Conservation (phyloP, 2,113 vertebrate genomes). For the Sphyrna mokarran region DNA sequence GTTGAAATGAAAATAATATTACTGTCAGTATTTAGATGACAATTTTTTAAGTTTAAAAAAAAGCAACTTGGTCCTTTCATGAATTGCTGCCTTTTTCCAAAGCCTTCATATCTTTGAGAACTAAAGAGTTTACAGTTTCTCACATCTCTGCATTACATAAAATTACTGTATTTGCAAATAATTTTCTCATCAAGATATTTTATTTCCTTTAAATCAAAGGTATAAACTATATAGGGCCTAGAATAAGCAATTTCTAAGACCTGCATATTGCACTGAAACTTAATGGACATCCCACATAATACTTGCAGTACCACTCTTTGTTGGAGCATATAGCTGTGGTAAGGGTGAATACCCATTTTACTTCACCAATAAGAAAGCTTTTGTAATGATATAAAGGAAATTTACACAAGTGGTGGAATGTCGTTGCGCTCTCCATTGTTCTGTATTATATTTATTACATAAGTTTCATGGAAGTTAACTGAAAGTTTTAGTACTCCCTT, state of each 20-base stretch:
- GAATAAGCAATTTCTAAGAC: background rate
- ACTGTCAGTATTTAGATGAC: background rate
- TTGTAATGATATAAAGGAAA: background rate
- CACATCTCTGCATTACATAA: background rate
- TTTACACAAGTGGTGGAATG: background rate
- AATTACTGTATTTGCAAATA: background rate
- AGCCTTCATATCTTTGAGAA: slow-evolving; percentile 1
- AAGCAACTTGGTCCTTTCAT: slow-evolving; percentile 2
- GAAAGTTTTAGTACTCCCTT: background rate
- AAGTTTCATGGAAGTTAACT: background rate
- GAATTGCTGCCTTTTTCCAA: background rate
- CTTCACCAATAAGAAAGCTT: background rate
- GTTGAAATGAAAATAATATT: slow-evolving; percentile 16
- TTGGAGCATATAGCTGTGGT: background rate
- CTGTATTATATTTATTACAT: slow-evolving; percentile 4
- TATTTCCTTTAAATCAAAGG: background rate
- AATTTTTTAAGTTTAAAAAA: background rate
- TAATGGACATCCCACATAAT: background rate
- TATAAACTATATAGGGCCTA: background rate
- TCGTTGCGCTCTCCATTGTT: background rate
- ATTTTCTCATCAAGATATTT: background rate
- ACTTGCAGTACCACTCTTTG: background rate
- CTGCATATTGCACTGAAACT: slow-evolving; percentile 15
- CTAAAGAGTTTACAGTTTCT: background rate
- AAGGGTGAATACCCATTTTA: background rate